Base-by-base conservation (phyloP, 2,888 invertebrate species). In the Chloromyia formosa region DNA sequence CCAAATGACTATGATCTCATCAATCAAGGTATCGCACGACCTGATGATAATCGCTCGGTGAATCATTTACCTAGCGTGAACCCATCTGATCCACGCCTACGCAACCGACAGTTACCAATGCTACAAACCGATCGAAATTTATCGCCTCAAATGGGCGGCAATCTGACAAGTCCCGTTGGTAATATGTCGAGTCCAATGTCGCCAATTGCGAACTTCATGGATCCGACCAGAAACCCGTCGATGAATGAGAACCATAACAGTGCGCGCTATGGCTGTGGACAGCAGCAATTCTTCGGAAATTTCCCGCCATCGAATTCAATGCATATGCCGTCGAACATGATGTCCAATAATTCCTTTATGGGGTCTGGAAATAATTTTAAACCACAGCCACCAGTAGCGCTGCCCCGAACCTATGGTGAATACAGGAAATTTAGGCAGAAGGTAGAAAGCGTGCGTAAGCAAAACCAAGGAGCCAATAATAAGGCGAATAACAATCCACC, bases 371-470 rank as follows among this genome's bases (percentile, higher is more conserved):
- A 69, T 23, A 23, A 18, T 40, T 69, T 27, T 35, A 73, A 56
- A 35, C 60, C 22, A 16, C 68, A 23, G 0, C 56, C 77, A 16
- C 60, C 23, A 1, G 7, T 35, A 4, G 27, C 27, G 27, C 71
- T 77, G 18, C 82, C 83, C 1, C 78, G 80, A 1, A 84, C 83
- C 0, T 84, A 84, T 74, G 78, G 80, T 0, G 83, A 83, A 77
- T 81, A 82, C 74, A 79, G 79, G 12, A 78, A 81, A 75, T 82
- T 82, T 2, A 84, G 80, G 75, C 68, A 73, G 4, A 27, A 49
- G 1, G 18, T 45, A 3, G 74, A 74, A 61, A 18, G 42, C 1
- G 79, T 79, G 35, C 7, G 35, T 5, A 45, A 20, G 3, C 78
- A 80, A 42, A 60, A 75, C 35, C 79, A 78, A 16, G 78, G 77